Conservation (phyloP, 2,113 vertebrate species). For the Rhipidura dahli region DNA sequence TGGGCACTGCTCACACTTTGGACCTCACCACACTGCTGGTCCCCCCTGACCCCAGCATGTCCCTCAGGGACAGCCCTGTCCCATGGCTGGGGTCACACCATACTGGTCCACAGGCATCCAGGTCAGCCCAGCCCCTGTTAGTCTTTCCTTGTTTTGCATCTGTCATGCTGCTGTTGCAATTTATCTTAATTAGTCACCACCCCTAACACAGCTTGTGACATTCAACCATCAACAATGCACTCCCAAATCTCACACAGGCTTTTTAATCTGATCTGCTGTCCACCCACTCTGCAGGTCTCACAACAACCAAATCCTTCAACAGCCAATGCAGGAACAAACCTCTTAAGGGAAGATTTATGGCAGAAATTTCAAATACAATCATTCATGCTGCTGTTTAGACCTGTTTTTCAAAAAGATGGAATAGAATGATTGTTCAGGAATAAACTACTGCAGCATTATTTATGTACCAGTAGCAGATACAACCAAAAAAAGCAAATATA, state of each 20-base stretch:
- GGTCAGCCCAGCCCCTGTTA: not conserved
- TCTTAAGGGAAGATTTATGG: not conserved
- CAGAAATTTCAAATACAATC: not conserved
- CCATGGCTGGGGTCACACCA: accelerated
- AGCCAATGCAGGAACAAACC: not conserved
- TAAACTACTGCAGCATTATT: not conserved
- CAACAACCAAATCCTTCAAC: not conserved
- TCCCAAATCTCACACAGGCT: not conserved
- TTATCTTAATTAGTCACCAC: not conserved
- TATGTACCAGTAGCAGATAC: not conserved
- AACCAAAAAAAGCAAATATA: not conserved
- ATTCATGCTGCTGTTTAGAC: not conserved
- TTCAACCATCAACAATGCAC: not conserved
- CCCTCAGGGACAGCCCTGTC: not conserved
- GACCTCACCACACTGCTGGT: not conserved
- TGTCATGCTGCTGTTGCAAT: not conserved
- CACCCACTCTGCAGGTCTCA: not conserved
- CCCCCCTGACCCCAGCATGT: accelerated
- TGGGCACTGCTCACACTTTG: accelerated
- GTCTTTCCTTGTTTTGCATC: not conserved
- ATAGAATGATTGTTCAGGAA: not conserved
- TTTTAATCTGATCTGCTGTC: not conserved
- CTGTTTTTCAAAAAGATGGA: not conserved
- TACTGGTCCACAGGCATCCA: accelerated
- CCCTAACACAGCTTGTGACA: not conserved